Percentiles rank a stretch among this genome's conserved stretches.
Evolutionary conservation across 2,888 invertebrate genomes (phyloP).

Genomic region (Scaptodrosophila latifasciaeformis): DNA sequence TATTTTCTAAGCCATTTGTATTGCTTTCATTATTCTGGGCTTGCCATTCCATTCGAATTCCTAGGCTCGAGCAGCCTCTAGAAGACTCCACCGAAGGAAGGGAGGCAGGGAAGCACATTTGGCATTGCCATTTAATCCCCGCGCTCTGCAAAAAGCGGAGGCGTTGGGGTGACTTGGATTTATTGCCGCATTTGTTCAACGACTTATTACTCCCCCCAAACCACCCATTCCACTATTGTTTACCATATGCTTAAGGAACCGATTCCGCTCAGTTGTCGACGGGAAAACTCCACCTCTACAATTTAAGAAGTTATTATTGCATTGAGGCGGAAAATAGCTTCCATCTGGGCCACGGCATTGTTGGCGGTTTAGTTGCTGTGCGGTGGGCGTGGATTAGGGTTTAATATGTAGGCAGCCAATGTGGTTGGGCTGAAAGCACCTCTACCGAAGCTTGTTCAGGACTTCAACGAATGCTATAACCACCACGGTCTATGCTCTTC

Average conservation of each 20-base stretch:
- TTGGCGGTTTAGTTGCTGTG: conserved; percentile 16
- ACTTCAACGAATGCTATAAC: no score
- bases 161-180: conserved; percentile 20
- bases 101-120: no score
- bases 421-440: background rate
- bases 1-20: no score
- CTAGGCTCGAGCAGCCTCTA: no score
- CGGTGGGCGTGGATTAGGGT: conserved; percentile 3
- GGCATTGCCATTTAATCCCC: background rate
- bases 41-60: no score
- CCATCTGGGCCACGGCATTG: conserved; percentile 47
- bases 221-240: background rate
- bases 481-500: no score
- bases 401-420: conserved; percentile 10
- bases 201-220: conserved; percentile 29
- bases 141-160: background rate
- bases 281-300: conserved; percentile 10
- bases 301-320: conserved; percentile 53
- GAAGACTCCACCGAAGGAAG: no score
- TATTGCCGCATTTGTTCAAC: conserved; percentile 31
- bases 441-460: background rate
- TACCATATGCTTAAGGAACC: no score
- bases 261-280: no score
- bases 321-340: conserved; percentile 63
- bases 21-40: no score